phyloP scores from a whole-genome alignment of 30 jellyfish, hydroid and myxozoan species.

The Pelagia noctiluca region DNA sequence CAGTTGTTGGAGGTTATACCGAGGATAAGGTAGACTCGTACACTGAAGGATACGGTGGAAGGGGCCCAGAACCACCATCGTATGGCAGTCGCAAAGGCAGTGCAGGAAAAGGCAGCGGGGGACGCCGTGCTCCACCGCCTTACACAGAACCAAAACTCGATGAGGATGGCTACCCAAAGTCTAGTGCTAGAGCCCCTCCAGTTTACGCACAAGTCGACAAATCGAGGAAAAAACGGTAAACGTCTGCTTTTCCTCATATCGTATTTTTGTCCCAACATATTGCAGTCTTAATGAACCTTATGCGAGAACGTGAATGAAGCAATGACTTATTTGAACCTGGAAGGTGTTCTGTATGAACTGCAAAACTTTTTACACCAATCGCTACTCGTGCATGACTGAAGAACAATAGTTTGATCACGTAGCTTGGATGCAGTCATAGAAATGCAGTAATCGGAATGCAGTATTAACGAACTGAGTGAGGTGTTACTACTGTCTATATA shows the following conservation, averaged over 20 bases:
- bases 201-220: slow-evolving; percentile 66
- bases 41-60: slow-evolving; percentile 64
- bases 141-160: slow-evolving; percentile 23
- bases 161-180: slow-evolving; percentile 26
- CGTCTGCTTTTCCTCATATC: background rate
- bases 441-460: no score
- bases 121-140: slow-evolving; percentile 61
- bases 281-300: background rate
- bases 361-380: no score
- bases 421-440: no score
- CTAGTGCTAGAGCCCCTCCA: slow-evolving; percentile 11
- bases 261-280: background rate
- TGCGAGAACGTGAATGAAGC: no score
- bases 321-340: no score
- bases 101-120: slow-evolving; percentile 33
- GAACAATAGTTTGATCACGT: no score
- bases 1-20: slow-evolving; percentile 35
- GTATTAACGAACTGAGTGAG: no score
- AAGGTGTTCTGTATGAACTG: no score
- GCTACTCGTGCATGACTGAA: no score
- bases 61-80: no score
- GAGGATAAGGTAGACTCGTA: slow-evolving; percentile 32
- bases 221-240: slow-evolving; percentile 49
- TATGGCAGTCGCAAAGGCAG: slow-evolving; percentile 25
- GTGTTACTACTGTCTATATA: no score